Base-by-base conservation (phyloP, 2,888 invertebrate species). In the Pyrrhosoma nymphula region DNA sequence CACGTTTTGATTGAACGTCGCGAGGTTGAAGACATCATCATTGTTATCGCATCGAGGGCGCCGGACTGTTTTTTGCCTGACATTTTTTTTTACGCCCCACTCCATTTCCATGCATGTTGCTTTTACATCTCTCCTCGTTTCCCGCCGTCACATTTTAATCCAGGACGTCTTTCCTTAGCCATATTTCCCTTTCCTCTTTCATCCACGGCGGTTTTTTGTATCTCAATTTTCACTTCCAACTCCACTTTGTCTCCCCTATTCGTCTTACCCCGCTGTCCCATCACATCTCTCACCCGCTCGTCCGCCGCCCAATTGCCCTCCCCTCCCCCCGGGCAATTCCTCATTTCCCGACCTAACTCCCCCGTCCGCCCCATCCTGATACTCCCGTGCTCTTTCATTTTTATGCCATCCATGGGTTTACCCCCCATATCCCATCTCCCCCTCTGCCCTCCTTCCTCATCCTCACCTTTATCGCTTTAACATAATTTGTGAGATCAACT, bases 401-500 rank as follows among this genome's bases (percentile, higher is more conserved):
- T 35, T 39, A 30, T 35, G 60, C 20, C 60, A 56, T 56, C 63
- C 60, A 60, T 30, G 26, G 26, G 69, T 20, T 20, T 60, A 60
- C 60, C 35, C 91, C 20, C 35, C 35, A 91, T 60, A 14, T 60
- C 30, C 35, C 56, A 69, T 60, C 35, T 56, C 90, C 14, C 91
- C 0, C 6, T 60, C 60, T 6, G 0, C 63, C 23, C 39, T 60
- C 60, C 63, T 14, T 63, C 39, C 39, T 88, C 39, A 35, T 88
- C 88, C 16, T 35, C 3, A 26, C 47, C 47, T 26, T 20, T 60
- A 63, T 91, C 91, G 91, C 91, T 91, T 91, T 63, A 91, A 91
- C 91, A 26, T 91, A 63, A 91, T 91, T 91, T 91, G 60, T 35
- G 91, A 63, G 60, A 63, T 91, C 63, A 56, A 16, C 60, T 60